phyloP scores from a whole-genome alignment of 2,113 vertebrate species.

The Psittacara wagleri region DNA sequence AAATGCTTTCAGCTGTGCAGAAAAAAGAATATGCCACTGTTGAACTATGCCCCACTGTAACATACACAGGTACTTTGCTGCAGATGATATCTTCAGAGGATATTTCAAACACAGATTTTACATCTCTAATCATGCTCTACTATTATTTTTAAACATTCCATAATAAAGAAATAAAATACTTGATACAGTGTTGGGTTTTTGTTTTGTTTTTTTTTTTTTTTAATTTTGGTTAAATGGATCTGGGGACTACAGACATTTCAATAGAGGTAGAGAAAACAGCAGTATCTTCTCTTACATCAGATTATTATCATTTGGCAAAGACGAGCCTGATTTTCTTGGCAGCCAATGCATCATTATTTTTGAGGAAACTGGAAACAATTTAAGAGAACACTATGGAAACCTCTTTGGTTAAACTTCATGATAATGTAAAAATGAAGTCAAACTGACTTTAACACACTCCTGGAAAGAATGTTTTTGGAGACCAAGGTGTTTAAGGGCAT shows the following conservation, averaged over 20 bases:
- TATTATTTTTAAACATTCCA: neutral
- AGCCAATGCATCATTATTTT: neutral
- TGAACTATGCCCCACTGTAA: neutral
- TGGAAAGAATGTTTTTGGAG: neutral
- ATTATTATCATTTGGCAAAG: neutral
- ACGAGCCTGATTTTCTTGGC: neutral
- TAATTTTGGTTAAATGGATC: neutral
- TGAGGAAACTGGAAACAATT: neutral
- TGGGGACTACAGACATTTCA: neutral
- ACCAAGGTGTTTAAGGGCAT: neutral
- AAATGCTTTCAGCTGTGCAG: neutral
- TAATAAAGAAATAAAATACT: neutral
- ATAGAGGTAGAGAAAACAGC: neutral
- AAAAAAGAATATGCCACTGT: neutral
- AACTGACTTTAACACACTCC: neutral
- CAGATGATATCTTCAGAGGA: neutral
- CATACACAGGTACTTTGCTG: neutral
- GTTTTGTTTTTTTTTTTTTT: neutral
- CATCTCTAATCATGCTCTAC: neutral
- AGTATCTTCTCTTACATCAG: neutral
- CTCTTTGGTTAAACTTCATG: neutral
- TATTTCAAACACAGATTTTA: neutral
- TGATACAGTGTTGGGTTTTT: neutral
- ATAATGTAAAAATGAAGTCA: neutral
- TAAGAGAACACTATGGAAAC: neutral